A percentile compares a stretch with the other conserved stretches of the same genome.
These are phyloP conservation scores for Paramuricea clavata DNA, from an alignment of 92 coral and sea anemone genomes.

Conservation along the genomic window DNA sequence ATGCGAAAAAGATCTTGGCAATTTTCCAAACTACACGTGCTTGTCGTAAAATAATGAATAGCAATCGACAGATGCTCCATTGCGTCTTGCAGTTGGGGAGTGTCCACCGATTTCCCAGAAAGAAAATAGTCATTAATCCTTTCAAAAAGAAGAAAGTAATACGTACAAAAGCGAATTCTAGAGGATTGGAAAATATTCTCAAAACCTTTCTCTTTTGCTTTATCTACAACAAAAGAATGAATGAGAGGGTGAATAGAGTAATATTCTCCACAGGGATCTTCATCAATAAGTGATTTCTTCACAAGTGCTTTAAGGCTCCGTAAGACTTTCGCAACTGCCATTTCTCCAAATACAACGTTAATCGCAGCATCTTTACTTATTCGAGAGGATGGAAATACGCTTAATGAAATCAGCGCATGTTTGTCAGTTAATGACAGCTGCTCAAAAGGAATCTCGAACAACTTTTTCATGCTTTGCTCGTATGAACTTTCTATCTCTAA, in stretches of 20 bases:
- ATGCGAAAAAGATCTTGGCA: neutral
- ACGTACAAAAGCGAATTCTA: constrained; percentile 13
- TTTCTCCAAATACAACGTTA: constrained; percentile 18
- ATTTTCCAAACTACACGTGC: neutral
- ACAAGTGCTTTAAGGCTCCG: constrained; percentile 21
- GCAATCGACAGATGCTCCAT: constrained; percentile 10
- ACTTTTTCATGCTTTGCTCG: constrained; percentile 25
- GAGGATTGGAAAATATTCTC: constrained; percentile 5
- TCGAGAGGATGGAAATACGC: constrained; percentile 13
- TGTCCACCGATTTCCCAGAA: constrained; percentile 16
- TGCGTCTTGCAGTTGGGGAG: neutral
- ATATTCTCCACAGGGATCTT: neutral
- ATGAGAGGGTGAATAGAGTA: constrained; percentile 52
- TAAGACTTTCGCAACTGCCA: neutral
- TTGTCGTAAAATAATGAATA: neutral
- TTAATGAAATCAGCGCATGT: constrained; percentile 26
- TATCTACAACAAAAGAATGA: too few species aligned
- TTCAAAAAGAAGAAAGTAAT: constrained; percentile 14
- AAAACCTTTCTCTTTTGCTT: too few species aligned
- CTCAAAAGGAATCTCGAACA: constrained; percentile 32
- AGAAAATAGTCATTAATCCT: constrained; percentile 43
- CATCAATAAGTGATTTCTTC: neutral
- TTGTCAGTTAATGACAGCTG: constrained; percentile 29
- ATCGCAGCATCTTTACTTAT: constrained; percentile 47
- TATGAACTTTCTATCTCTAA: constrained; percentile 1